Percentiles rank a stretch among this genome's conserved stretches.
Conservation (phyloP, 1,140 invertebrate species). For the Marisa cornuarietis region DNA sequence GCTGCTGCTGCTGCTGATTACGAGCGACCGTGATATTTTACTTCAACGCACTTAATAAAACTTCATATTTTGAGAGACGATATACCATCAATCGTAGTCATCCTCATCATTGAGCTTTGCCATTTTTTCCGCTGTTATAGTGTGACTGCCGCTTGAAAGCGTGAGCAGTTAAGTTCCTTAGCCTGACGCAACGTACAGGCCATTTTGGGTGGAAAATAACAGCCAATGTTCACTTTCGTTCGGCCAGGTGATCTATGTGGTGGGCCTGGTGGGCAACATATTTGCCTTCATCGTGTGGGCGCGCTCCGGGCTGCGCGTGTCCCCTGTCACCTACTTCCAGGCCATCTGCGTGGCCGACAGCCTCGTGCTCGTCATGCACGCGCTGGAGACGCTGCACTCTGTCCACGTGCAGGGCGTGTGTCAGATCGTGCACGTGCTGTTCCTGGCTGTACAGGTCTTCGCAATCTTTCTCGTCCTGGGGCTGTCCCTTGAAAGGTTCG, state of each 20-base stretch:
- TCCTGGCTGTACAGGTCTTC: conserved; percentile 30
- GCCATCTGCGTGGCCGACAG: conserved; percentile 33
- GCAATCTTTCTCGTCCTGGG: conserved; percentile 29
- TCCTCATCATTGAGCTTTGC: neutral
- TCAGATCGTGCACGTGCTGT: conserved; percentile 30
- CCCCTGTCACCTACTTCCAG: conserved; percentile 28
- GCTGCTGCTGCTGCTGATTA: too few species aligned
- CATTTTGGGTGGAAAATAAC: neutral
- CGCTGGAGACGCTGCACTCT: conserved; percentile 22
- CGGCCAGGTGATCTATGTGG: conserved; percentile 16
- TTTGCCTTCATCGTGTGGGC: conserved; percentile 27
- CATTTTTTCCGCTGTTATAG: neutral
- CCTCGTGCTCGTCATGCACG: conserved; percentile 26
- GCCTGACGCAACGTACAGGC: too few species aligned
- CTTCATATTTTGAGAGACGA: too few species aligned
- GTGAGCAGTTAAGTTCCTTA: too few species aligned
- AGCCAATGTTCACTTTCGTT: neutral
- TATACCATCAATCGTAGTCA: neutral
- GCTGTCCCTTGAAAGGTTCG: conserved; percentile 21
- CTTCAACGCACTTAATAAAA: too few species aligned
- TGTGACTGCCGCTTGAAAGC: too few species aligned
- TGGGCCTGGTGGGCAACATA: conserved; percentile 25
- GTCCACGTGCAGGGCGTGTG: conserved; percentile 20
- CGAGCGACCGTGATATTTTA: too few species aligned
- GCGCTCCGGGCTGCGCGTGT: conserved; percentile 4